Evolutionary conservation across 2,888 invertebrate species (phyloP).

Genomic region (Erannis defoliaria): DNA sequence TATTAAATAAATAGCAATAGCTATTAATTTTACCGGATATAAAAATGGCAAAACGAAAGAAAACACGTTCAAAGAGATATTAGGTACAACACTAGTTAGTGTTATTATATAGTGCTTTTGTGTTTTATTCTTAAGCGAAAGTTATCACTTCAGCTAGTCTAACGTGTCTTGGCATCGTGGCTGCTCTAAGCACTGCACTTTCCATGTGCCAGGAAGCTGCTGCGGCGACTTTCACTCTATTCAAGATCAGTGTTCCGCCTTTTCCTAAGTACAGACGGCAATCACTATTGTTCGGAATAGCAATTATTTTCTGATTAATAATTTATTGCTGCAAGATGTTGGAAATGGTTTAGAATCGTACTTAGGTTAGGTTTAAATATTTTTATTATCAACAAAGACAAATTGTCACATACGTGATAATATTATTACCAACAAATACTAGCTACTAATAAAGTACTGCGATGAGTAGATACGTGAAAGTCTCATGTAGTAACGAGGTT

Average conservation of each 20-base stretch:
- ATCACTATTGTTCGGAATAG: slow-evolving; percentile 39
- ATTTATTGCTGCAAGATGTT: slow-evolving; percentile 27
- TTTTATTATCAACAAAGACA: too few species aligned
- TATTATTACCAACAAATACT: too few species aligned
- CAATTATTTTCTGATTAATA: slow-evolving; percentile 32
- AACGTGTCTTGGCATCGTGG: slow-evolving; percentile 22
- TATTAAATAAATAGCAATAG: too few species aligned
- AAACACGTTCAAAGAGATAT: not conserved
- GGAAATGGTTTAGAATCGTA: not conserved
- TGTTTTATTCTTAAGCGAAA: not conserved
- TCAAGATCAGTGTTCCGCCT: slow-evolving; percentile 80
- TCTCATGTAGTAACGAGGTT: too few species aligned
- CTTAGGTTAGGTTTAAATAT: too few species aligned
- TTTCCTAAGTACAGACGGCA: slow-evolving; percentile 58
- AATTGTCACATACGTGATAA: too few species aligned
- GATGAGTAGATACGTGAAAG: too few species aligned
- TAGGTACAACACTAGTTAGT: not conserved
- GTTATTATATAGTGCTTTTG: not conserved
- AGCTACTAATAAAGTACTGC: too few species aligned
- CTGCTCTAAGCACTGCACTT: slow-evolving; percentile 70
- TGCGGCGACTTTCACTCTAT: slow-evolving; percentile 82
- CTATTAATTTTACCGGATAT: not conserved
- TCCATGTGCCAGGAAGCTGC: slow-evolving; percentile 81
- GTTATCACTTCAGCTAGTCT: not conserved
- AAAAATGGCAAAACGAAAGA: not conserved